These are phyloP conservation scores for Eilema depressum DNA, from an alignment of 2,888 invertebrate species.

Conservation along the genomic window DNA sequence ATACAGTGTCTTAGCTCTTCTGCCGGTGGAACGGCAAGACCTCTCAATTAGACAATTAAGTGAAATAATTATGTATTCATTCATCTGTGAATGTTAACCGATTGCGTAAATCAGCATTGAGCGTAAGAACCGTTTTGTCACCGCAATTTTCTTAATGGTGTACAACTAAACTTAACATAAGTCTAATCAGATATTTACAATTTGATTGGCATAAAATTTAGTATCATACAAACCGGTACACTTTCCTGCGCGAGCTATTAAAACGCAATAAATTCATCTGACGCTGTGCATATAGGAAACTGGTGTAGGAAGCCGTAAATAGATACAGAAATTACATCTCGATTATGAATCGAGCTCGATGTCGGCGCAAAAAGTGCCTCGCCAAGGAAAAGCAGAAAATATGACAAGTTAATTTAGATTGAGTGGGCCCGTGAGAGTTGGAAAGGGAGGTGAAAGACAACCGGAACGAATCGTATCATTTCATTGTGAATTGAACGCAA, in stretches of 20 bases:
- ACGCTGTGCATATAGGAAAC: conserved; percentile 57
- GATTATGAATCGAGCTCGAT: conserved; percentile 63
- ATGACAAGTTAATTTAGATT: conserved; percentile 82
- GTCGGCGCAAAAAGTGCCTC: conserved; percentile 62
- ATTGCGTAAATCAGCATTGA: not conserved
- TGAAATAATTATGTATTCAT: not conserved
- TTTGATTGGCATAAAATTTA: conserved; percentile 68
- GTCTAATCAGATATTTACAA: conserved; percentile 42
- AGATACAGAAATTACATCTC: conserved; percentile 66
- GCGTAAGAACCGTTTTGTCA: not conserved
- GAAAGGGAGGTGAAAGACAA: conserved; percentile 73
- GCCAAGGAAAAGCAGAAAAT: conserved; percentile 73
- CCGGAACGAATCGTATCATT: conserved; percentile 74
- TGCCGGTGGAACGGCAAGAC: not conserved
- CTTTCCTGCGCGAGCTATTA: conserved; percentile 69
- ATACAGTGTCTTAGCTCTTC: no score
- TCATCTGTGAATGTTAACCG: not conserved
- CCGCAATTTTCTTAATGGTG: not conserved
- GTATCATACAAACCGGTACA: conserved; percentile 63
- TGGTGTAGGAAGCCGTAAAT: conserved; percentile 63
- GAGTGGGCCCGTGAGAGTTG: conserved; percentile 71
- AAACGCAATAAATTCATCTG: conserved; percentile 69
- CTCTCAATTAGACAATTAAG: not conserved
- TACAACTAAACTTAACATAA: conserved; percentile 41
- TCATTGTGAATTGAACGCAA: conserved; percentile 63